phyloP scores from a whole-genome alignment of 2,888 invertebrate species.

The Agapostemon virescens region DNA sequence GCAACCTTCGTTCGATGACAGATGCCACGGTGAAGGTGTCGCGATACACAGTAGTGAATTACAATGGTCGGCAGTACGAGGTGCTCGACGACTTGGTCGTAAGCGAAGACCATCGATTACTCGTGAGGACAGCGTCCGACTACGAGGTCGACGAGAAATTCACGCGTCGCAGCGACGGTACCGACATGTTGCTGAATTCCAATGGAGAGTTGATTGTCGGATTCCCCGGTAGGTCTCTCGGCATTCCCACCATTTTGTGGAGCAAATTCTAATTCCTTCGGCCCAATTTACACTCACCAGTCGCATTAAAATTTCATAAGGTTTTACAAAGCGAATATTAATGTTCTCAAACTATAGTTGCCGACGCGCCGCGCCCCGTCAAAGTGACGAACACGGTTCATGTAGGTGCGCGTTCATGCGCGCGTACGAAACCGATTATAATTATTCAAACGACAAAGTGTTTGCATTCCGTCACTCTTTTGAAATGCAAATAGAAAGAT shows the following conservation, averaged over 20 bases:
- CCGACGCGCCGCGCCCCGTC: neutral
- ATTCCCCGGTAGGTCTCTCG: constrained; percentile 70
- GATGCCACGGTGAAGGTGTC: constrained; percentile 50
- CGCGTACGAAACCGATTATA: neutral
- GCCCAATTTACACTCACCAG: neutral
- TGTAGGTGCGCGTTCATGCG: neutral
- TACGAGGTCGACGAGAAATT: constrained; percentile 75
- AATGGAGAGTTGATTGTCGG: constrained; percentile 72
- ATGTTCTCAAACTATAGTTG: neutral
- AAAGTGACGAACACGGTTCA: neutral
- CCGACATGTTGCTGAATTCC: constrained; percentile 70
- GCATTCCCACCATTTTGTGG: neutral
- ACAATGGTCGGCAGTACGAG: constrained; percentile 73
- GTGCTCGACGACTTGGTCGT: constrained; percentile 70
- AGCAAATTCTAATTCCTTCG: constrained; percentile 10
- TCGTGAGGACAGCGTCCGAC: constrained; percentile 72
- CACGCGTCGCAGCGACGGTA: constrained; percentile 74
- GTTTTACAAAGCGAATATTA: neutral
- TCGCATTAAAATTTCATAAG: neutral
- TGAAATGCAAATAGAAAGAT: neutral
- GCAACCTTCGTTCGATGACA: constrained; percentile 14
- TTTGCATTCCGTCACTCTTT: neutral
- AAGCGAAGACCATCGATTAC: constrained; percentile 73
- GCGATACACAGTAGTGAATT: constrained; percentile 70
- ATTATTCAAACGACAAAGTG: neutral